Conservation (phyloP, 2,888 invertebrate species). For the Drosophila neutralis region DNA sequence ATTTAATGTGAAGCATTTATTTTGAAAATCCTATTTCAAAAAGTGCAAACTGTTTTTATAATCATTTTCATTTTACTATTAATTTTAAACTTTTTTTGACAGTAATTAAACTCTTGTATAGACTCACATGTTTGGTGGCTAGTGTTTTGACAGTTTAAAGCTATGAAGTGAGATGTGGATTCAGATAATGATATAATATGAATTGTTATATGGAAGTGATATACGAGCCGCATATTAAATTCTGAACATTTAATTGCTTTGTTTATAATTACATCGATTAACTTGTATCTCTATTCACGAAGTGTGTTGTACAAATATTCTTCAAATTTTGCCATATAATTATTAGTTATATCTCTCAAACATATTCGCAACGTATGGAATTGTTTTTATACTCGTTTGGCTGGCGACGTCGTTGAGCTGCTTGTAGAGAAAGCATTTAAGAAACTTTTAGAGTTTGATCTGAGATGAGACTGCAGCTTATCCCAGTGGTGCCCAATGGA, state of each 20-base stretch:
- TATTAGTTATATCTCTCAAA: neutral
- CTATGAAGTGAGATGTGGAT: neutral
- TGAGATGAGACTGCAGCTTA: constrained; percentile 61
- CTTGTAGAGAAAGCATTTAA: constrained; percentile 34
- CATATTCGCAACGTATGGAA: neutral
- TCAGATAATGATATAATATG: neutral
- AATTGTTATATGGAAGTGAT: no score
- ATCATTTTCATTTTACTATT: neutral
- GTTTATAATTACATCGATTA: neutral
- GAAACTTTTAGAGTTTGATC: constrained; percentile 42
- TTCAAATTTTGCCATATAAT: neutral
- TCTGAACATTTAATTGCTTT: neutral
- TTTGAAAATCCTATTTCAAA: neutral
- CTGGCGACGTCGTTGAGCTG: constrained; percentile 13
- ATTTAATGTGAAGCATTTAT: neutral
- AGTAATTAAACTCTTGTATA: neutral
- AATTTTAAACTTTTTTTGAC: neutral
- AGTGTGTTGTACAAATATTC: neutral
- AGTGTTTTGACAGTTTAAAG: neutral
- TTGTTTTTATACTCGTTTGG: constrained; percentile 6
- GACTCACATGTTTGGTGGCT: neutral
- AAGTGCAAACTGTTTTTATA: neutral
- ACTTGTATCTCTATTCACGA: neutral
- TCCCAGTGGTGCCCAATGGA: constrained; percentile 52
- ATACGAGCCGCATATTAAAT: no score